A percentile compares a stretch with the other conserved stretches of the same genome.
Evolutionary conservation across 2,113 vertebrate genomes (phyloP).

Genomic region (Chloropsis hardwickii): DNA sequence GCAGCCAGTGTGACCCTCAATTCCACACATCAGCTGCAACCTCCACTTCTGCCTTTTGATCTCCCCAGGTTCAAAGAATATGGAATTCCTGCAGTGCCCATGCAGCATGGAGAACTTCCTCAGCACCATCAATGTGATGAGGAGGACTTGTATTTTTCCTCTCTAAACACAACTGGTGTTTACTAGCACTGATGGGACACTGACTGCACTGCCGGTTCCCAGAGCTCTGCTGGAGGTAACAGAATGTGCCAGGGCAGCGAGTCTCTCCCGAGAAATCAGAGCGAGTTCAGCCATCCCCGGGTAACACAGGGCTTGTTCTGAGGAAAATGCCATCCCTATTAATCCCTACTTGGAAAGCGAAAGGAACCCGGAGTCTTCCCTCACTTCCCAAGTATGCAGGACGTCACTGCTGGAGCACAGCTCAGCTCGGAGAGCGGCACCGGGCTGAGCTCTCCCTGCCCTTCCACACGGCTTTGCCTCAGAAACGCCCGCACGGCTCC

Average conservation of each 20-base stretch:
- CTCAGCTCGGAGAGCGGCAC: not conserved
- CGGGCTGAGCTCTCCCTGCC: not conserved
- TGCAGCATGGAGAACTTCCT: not conserved
- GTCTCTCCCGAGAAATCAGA: not conserved
- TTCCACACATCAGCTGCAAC: not conserved
- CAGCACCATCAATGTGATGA: not conserved
- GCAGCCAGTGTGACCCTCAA: not conserved
- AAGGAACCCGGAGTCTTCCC: not conserved
- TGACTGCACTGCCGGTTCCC: not conserved
- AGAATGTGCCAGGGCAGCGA: rapidly evolving
- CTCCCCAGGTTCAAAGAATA: not conserved
- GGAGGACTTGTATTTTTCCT: not conserved
- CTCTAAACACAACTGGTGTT: not conserved
- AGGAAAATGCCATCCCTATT: not conserved
- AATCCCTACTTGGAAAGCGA: not conserved
- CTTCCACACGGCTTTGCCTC: not conserved
- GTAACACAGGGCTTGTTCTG: not conserved
- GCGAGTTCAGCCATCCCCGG: not conserved
- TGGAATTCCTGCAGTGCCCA: not conserved
- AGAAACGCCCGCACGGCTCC: not conserved
- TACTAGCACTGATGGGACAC: rapidly evolving
- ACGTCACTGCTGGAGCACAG: not conserved
- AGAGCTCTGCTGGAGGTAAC: not conserved
- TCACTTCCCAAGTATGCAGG: not conserved
- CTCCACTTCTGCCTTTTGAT: not conserved